Percentiles rank a stretch among this genome's conserved stretches.
phyloP scores from a whole-genome alignment of 2,888 invertebrate genomes.

The Colletes collaris region DNA sequence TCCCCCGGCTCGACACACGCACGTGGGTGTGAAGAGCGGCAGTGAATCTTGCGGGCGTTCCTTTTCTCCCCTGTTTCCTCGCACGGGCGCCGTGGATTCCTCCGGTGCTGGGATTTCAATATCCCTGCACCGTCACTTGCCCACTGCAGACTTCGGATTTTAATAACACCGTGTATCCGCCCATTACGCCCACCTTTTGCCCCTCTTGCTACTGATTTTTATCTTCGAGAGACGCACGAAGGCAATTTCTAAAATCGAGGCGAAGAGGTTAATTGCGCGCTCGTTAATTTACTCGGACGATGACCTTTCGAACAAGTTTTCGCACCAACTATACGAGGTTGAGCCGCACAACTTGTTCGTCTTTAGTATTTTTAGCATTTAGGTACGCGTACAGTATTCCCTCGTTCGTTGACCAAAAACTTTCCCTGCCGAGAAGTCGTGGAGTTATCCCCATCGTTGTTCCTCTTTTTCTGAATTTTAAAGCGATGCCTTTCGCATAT shows the following conservation, averaged over 20 bases:
- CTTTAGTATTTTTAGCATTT: too few species aligned
- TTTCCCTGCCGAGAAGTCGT: too few species aligned
- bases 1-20: neutral
- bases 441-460: too few species aligned
- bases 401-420: too few species aligned
- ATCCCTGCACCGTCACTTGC: constrained; percentile 40
- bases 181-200: constrained; percentile 29
- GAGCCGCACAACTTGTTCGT: too few species aligned
- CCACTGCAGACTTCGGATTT: constrained; percentile 42
- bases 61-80: constrained; percentile 27
- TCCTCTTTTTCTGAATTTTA: too few species aligned
- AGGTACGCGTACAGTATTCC: too few species aligned
- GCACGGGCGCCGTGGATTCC: constrained; percentile 27
- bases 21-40: constrained; percentile 12
- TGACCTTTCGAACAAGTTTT: too few species aligned
- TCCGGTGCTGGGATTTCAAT: constrained; percentile 61
- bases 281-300: neutral
- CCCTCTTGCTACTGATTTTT: neutral
- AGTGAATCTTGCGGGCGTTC: constrained; percentile 50
- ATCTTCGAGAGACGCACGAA: neutral
- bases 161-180: constrained; percentile 59
- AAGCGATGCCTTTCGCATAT: too few species aligned
- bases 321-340: too few species aligned
- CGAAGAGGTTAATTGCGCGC: neutral
- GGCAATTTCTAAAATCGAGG: constrained; percentile 1